phyloP scores from a whole-genome alignment of 2,113 vertebrate genomes.

The Chaetops frenatus region DNA sequence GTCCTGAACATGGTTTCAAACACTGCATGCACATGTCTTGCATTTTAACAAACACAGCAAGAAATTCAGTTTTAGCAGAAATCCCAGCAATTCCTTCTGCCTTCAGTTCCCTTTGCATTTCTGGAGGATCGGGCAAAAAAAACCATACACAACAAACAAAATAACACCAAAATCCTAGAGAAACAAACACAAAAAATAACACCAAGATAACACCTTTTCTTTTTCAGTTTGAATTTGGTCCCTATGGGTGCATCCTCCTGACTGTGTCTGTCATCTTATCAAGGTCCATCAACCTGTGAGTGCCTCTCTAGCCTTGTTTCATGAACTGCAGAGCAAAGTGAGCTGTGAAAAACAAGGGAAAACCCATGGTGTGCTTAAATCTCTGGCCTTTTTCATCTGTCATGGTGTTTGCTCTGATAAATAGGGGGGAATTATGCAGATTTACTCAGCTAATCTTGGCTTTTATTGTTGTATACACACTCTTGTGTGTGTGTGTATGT shows the following conservation, averaged over 20 bases:
- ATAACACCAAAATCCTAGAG: not conserved
- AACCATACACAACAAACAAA: not conserved
- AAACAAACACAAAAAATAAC: not conserved
- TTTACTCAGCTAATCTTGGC: not conserved
- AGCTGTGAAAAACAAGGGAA: not conserved
- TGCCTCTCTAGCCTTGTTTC: not conserved
- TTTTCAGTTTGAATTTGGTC: constrained; percentile 84
- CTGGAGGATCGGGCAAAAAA: not conserved
- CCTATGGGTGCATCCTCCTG: constrained; percentile 84
- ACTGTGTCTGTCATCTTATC: constrained; percentile 87
- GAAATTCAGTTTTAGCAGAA: not conserved
- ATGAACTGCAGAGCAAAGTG: not conserved
- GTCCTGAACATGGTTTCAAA: not conserved
- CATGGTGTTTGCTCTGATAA: not conserved
- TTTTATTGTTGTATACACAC: not conserved
- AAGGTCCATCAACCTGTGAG: constrained; percentile 83
- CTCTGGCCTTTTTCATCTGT: not conserved
- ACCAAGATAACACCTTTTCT: not conserved
- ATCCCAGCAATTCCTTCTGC: not conserved
- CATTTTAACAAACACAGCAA: not conserved
- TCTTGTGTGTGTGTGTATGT: rapidly evolving
- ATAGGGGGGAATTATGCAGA: not conserved
- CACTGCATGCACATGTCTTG: rapidly evolving
- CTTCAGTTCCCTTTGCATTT: not conserved
- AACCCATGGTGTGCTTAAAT: not conserved